A percentile compares a stretch with the other conserved stretches of the same genome.
phyloP scores from a whole-genome alignment of 2,888 invertebrate species.

The Lasius platythorax region DNA sequence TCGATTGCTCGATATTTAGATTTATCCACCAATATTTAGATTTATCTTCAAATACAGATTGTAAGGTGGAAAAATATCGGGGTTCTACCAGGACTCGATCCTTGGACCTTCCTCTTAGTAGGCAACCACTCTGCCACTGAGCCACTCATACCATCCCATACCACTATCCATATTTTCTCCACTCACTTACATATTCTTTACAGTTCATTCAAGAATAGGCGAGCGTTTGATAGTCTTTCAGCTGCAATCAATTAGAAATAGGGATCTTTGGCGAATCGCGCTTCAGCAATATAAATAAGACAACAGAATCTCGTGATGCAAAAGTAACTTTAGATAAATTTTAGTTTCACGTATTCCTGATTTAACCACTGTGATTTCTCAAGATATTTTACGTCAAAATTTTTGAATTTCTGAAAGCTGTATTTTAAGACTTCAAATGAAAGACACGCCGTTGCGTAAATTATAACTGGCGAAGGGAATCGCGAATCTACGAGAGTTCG shows the following conservation, averaged over 20 bases:
- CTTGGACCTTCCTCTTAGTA: too few species aligned
- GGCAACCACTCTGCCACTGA: too few species aligned
- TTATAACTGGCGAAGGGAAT: conserved; percentile 2
- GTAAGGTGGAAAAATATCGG: too few species aligned
- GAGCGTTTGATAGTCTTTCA: background rate
- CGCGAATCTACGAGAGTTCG: conserved; percentile 45
- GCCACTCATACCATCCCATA: too few species aligned
- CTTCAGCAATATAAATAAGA: background rate
- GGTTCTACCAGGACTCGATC: too few species aligned
- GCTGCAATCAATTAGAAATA: background rate
- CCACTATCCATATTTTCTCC: too few species aligned
- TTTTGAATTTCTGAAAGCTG: conserved; percentile 16
- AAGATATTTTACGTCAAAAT: conserved; percentile 26
- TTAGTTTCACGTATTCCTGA: background rate
- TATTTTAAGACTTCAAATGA: conserved; percentile 9
- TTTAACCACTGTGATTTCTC: conserved; percentile 1
- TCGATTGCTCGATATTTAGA: background rate
- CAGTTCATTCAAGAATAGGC: background rate
- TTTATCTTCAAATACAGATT: too few species aligned
- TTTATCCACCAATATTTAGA: background rate
- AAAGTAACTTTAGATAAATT: background rate
- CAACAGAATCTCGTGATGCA: background rate
- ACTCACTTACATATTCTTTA: too few species aligned
- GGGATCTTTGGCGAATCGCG: background rate
- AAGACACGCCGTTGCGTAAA: conserved; percentile 24